Percentiles rank a stretch among this genome's conserved stretches.
Conservation (phyloP, 1,140 invertebrate genomes). For the Condylostylus longicornis region DNA sequence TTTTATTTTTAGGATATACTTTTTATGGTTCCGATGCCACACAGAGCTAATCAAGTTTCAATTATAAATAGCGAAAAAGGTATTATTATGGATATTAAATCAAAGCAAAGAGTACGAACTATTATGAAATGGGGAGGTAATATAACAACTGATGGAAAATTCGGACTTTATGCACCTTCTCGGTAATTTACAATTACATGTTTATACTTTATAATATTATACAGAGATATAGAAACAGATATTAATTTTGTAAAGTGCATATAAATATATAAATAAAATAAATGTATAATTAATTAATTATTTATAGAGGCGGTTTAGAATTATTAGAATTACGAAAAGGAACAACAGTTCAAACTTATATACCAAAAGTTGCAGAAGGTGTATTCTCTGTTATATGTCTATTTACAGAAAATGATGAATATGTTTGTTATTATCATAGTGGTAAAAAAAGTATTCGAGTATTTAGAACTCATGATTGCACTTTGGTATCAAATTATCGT, state of each 20-base stretch:
- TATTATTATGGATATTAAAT: constrained; percentile 67
- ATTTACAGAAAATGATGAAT: constrained; percentile 87
- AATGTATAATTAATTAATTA: constrained; percentile 1
- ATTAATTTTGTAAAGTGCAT: too few relatives aligned
- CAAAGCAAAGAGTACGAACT: constrained; percentile 57
- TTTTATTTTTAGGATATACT: constrained; percentile 40
- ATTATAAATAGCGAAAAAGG: constrained; percentile 84
- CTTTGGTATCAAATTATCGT: constrained; percentile 83
- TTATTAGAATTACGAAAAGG: constrained; percentile 76
- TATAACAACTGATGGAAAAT: constrained; percentile 74
- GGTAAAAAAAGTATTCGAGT: constrained; percentile 74
- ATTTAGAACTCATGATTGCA: constrained; percentile 74
- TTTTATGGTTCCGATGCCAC: constrained; percentile 58
- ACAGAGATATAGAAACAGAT: too few relatives aligned
- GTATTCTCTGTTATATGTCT: constrained; percentile 90
- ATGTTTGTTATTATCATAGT: constrained; percentile 93
- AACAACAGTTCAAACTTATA: constrained; percentile 65
- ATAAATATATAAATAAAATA: background rate
- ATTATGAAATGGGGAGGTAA: constrained; percentile 70
- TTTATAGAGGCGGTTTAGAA: constrained; percentile 74
- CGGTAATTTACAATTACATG: constrained; percentile 31
- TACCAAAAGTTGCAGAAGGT: constrained; percentile 86
- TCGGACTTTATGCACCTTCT: constrained; percentile 81
- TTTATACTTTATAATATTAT: too few relatives aligned
- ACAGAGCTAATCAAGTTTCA: constrained; percentile 67